Evolutionary conservation across 2,797 vertebrate genomes (phyloP), one percentile per base, ranked within the genome.

Genomic region (Semaprochilodus insignis): DNA sequence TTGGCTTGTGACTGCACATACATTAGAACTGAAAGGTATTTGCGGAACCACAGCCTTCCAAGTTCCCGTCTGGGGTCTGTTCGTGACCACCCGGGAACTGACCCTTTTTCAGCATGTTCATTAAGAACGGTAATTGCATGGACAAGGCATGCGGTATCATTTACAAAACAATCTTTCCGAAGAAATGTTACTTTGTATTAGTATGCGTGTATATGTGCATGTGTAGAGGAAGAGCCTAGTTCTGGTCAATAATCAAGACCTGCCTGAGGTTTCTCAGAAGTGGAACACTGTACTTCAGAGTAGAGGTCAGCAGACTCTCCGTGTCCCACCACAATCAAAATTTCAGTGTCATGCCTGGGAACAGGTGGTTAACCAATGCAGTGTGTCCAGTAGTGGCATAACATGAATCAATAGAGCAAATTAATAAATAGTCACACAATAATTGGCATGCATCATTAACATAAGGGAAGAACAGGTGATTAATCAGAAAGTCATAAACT

Each of bases 1-100:
- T 78, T 69, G 81, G 79, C 71, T 85, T 90, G 85, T 82, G 87
- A 55, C 81, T 87, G 87, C 82, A 88, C 85, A 83, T 86, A 78
- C 81, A 84, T 86, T 85, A 75, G 81, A 80, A 51, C 6, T 4
- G 62, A 85, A 62, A 79, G n/a, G 71, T 88, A 88, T 90, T 90
- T 88, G 88, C 86, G 78, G 76, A 78, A 67, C 69, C 66, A 48
- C 81, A 78, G 57, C 59, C 51, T 73, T 84, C 86, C 88, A 88
- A 75, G 81, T 83, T 85, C 83, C 81, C 75, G 81, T 85, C 66
- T 54, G 71, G 71, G 81, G 75, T 74, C 52, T 76, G 80, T 44
- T 73, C 74, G 75, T 74, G 87, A 87, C 87, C 83, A 90, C 85
- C 90, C 89, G 87, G 81, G 83, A 25, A 11, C 70, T 79, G 66